Evolutionary conservation across 2,888 invertebrate genomes (phyloP).

Genomic region (Phaedon cochleariae): DNA sequence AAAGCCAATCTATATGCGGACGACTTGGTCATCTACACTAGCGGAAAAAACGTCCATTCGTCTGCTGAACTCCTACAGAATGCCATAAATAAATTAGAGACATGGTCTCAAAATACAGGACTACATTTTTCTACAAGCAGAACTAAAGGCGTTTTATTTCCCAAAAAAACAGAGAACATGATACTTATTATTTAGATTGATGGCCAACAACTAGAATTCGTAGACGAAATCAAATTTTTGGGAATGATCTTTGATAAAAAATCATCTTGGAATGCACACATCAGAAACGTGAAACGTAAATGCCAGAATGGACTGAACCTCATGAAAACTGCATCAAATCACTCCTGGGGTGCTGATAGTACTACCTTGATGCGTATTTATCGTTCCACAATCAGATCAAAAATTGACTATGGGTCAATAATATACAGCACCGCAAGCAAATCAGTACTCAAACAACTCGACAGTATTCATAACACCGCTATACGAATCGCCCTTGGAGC

Average conservation of each 20-base stretch:
- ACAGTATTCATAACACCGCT: constrained; percentile 5
- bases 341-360: neutral
- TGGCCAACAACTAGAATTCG: neutral
- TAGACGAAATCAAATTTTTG: neutral
- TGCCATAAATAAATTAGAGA: neutral
- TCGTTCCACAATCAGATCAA: neutral
- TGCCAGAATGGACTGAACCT: constrained; percentile 1
- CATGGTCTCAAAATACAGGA: neutral
- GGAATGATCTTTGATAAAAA: neutral
- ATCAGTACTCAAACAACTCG: constrained; percentile 2
- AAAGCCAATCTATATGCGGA: neutral
- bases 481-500: constrained; percentile 8
- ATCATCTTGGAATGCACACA: neutral
- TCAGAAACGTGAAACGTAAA: neutral
- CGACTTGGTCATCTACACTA: neutral
- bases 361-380: neutral
- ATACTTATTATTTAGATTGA: neutral
- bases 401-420: constrained; percentile 4
- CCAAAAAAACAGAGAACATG: neutral
- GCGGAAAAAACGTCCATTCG: neutral
- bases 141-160: neutral
- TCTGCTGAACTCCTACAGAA: neutral
- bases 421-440: neutral
- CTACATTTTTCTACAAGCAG: neutral
- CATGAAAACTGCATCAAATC: neutral